Percentiles rank a stretch among this genome's conserved stretches.
phyloP scores from a whole-genome alignment of 2,888 invertebrate species.

The Clusia tigrina region DNA sequence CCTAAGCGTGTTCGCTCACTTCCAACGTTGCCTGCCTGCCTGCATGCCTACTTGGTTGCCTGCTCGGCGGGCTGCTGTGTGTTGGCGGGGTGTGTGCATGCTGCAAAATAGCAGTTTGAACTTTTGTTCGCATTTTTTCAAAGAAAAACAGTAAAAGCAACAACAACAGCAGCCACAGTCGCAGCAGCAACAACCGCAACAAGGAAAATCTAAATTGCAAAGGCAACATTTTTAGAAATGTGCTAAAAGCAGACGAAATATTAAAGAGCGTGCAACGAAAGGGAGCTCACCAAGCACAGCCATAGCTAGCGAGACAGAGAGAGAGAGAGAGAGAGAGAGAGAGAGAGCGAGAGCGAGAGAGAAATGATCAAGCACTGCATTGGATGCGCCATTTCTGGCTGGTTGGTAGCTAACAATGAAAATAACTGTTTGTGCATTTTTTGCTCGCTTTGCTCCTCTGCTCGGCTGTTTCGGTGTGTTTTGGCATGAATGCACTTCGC shows the following conservation, averaged over 20 bases:
- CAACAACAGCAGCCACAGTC: conserved; percentile 20
- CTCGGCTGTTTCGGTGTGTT: too few relatives aligned
- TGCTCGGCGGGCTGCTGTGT: neutral
- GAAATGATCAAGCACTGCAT: neutral
- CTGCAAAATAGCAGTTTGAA: conserved; percentile 39
- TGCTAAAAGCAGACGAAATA: conserved; percentile 27
- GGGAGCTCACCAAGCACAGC: conserved; percentile 9
- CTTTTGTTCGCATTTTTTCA: conserved; percentile 47
- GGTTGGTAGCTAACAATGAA: conserved; percentile 9
- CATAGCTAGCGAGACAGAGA: conserved; percentile 14
- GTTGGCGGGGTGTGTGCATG: neutral
- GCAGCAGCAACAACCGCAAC: conserved; percentile 12
- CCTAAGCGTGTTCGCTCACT: too few relatives aligned
- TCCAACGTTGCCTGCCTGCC: too few relatives aligned
- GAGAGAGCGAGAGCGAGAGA: neutral
- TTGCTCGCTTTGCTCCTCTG: neutral
- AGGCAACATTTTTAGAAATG: conserved; percentile 23
- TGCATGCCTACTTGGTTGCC: too few relatives aligned
- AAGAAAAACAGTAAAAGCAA: conserved; percentile 21
- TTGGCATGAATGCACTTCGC: neutral
- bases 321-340: conserved; percentile 5
- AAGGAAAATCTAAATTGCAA: conserved; percentile 25
- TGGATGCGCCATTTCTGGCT: neutral
- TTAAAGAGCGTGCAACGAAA: conserved; percentile 39
- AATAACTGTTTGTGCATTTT: conserved; percentile 14